A percentile compares a stretch with the other conserved stretches of the same genome.
These are phyloP conservation scores for Lordiphosa mommai DNA, from an alignment of 1,140 invertebrate species.

Conservation along the genomic window DNA sequence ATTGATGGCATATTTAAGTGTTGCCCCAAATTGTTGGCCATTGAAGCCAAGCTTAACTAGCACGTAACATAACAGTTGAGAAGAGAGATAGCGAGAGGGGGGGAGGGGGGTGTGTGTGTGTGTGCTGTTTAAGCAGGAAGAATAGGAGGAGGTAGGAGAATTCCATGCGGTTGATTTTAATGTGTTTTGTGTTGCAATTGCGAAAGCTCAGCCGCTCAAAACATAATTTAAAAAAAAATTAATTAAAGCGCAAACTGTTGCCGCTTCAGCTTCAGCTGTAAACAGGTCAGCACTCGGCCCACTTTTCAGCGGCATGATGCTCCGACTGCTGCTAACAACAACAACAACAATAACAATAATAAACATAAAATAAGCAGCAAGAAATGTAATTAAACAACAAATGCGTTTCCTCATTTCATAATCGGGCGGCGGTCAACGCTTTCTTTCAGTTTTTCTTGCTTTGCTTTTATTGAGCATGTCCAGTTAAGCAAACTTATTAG, in stretches of 20 bases:
- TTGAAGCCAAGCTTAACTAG: constrained; percentile 20
- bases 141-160: not conserved
- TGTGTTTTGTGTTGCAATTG: constrained; percentile 36
- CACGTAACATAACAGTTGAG: constrained; percentile 30
- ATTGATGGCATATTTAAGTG: not conserved
- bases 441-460: constrained; percentile 10
- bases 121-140: not conserved
- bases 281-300: constrained; percentile 37
- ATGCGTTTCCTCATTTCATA: constrained; percentile 69
- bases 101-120: not conserved
- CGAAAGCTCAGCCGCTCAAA: constrained; percentile 41
- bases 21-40: not conserved
- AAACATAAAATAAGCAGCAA: constrained; percentile 48
- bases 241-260: constrained; percentile 53
- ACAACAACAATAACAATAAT: constrained; percentile 33
- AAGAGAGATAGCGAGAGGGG: constrained; percentile 3
- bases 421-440: constrained; percentile 41
- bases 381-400: constrained; percentile 63
- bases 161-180: constrained; percentile 34
- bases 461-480: constrained; percentile 7
- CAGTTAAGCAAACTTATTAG: constrained; percentile 19
- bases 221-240: constrained; percentile 63
- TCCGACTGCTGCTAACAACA: not conserved
- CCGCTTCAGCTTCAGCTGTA: constrained; percentile 12
- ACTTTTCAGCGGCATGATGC: constrained; percentile 22